phyloP scores from a whole-genome alignment of 2,797 vertebrate species.

The Stomatorhinus walkeri region DNA sequence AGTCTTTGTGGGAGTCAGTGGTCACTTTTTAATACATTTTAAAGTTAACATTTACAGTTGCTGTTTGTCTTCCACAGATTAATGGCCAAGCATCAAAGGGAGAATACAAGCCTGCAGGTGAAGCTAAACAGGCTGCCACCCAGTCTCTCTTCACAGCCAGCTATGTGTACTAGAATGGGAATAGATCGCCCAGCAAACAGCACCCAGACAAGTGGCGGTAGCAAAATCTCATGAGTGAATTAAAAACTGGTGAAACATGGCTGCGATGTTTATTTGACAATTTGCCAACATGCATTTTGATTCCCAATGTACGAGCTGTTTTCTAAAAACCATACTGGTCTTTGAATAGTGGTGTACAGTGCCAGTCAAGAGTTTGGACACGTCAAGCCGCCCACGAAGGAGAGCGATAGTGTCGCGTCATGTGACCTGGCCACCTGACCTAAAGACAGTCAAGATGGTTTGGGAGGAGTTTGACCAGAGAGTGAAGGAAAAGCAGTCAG shows the following conservation, averaged over 20 bases:
- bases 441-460: background rate
- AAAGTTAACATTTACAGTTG: slow-evolving; percentile 37
- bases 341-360: background rate
- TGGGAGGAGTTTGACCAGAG: background rate
- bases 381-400: background rate
- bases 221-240: background rate
- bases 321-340: background rate
- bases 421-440: background rate
- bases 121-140: slow-evolving; percentile 66
- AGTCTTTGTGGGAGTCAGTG: background rate
- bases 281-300: background rate
- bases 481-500: background rate
- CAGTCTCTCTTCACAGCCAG: slow-evolving; percentile 82
- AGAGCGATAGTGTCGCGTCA: background rate
- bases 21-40: background rate
- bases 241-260: background rate
- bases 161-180: slow-evolving; percentile 74
- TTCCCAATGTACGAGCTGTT: background rate
- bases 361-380: background rate
- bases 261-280: background rate
- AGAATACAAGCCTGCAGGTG: slow-evolving; percentile 72
- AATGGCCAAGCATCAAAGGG: slow-evolving; percentile 84
- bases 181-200: background rate
- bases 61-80: slow-evolving; percentile 61
- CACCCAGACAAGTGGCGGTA: background rate